phyloP scores from a whole-genome alignment of 2,888 invertebrate genomes.

The Synanthedon tipuliformis region DNA sequence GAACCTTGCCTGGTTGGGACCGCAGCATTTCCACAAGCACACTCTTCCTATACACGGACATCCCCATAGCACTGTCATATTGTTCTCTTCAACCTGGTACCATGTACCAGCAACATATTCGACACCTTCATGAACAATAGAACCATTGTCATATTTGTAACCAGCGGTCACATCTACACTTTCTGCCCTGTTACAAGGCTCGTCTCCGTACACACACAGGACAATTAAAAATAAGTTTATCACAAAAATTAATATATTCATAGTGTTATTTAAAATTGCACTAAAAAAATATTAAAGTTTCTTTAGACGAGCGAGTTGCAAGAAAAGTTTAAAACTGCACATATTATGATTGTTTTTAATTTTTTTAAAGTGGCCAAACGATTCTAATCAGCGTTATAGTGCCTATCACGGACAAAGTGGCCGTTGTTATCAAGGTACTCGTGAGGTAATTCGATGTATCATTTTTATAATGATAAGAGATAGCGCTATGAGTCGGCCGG shows the following conservation, averaged over 20 bases:
- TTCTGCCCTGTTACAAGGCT: conserved; percentile 33
- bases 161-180: conserved; percentile 46
- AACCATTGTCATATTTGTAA: conserved; percentile 27
- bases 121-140: conserved; percentile 34
- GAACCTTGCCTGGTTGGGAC: conserved; percentile 21
- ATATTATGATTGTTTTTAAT: not conserved
- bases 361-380: conserved; percentile 1
- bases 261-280: not conserved
- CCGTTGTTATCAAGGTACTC: conserved; percentile 34
- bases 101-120: conserved; percentile 34
- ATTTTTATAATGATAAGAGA: conserved; percentile 48
- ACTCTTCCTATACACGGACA: conserved; percentile 47
- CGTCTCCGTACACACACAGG: conserved; percentile 9
- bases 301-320: not conserved
- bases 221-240: not conserved
- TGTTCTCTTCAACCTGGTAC: conserved; percentile 33
- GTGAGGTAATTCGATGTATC: conserved; percentile 58
- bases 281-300: not conserved
- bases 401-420: conserved; percentile 35
- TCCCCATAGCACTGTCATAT: conserved; percentile 21
- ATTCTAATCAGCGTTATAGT: conserved; percentile 22
- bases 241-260: not conserved
- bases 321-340: not conserved
- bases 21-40: conserved; percentile 54
- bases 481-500: conserved; percentile 2